These are phyloP conservation scores for Crotalus horridus DNA, from an alignment of 2,113 vertebrate genomes.

Conservation along the genomic window DNA sequence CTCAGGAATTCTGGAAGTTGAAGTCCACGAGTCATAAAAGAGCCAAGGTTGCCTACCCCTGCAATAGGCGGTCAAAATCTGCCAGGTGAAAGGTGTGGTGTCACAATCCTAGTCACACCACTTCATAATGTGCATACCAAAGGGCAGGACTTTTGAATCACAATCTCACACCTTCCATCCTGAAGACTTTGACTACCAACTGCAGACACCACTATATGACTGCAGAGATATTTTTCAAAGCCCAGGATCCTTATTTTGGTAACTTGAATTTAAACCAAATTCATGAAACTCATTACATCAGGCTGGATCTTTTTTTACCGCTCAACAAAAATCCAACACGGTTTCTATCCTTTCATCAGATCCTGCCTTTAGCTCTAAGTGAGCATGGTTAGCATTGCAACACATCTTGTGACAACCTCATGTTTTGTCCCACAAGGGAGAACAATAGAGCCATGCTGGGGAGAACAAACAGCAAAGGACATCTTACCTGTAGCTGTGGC, in stretches of 20 bases:
- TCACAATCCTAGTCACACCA: too few species aligned
- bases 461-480: not conserved
- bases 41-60: too few species aligned
- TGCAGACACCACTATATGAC: not conserved
- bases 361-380: not conserved
- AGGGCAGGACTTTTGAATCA: too few species aligned
- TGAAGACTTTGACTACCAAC: not conserved
- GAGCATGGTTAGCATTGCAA: not conserved
- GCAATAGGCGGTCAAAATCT: too few species aligned
- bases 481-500: slow-evolving; percentile 96
- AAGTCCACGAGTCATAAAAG: too few species aligned
- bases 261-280: not conserved
- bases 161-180: not conserved
- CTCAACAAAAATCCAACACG: not conserved
- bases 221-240: not conserved
- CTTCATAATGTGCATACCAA: too few species aligned
- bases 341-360: not conserved
- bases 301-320: not conserved
- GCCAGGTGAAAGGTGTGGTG: too few species aligned
- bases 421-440: too few species aligned
- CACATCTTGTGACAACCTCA: not conserved
- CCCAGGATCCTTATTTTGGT: not conserved
- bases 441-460: not conserved
- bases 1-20: too few species aligned
- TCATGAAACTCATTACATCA: not conserved